phyloP scores from a whole-genome alignment of 1,140 invertebrate species.

The Physella acuta region DNA sequence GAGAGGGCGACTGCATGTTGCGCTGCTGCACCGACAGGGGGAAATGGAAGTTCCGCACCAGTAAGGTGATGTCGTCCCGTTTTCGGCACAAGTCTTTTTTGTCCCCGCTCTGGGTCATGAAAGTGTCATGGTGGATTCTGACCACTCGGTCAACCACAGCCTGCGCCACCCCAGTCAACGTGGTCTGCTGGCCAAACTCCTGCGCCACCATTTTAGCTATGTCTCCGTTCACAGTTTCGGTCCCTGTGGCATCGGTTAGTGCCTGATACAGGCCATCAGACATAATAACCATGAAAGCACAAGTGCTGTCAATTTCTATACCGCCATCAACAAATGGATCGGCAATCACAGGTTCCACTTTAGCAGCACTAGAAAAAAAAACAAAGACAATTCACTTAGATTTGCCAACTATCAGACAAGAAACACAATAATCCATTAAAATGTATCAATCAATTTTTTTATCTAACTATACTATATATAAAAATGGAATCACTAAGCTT shows the following conservation, averaged over 20 bases:
- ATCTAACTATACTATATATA: too few species aligned
- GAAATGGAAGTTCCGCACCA: constrained; percentile 86
- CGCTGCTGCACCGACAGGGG: constrained; percentile 64
- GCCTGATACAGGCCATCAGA: constrained; percentile 83
- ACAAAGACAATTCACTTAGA: too few species aligned
- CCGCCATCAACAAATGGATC: constrained; percentile 78
- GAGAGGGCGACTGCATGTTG: constrained; percentile 25
- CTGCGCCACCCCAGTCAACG: constrained; percentile 79
- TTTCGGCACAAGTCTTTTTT: constrained; percentile 59
- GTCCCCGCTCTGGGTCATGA: constrained; percentile 61
- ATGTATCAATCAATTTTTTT: too few species aligned
- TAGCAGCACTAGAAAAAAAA: constrained; percentile 67
- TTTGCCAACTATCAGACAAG: too few species aligned
- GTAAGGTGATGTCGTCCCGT: constrained; percentile 79
- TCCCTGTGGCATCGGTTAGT: constrained; percentile 77
- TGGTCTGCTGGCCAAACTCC: constrained; percentile 79
- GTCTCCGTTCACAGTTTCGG: constrained; percentile 57
- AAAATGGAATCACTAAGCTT: too few species aligned
- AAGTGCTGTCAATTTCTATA: constrained; percentile 74
- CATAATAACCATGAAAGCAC: constrained; percentile 82
- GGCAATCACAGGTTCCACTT: constrained; percentile 78
- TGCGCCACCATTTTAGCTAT: constrained; percentile 52
- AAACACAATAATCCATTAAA: too few species aligned
- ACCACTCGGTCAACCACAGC: constrained; percentile 84
- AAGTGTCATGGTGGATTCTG: constrained; percentile 79